phyloP scores from a whole-genome alignment of 2,888 invertebrate genomes.

The Andrena trimmerana region DNA sequence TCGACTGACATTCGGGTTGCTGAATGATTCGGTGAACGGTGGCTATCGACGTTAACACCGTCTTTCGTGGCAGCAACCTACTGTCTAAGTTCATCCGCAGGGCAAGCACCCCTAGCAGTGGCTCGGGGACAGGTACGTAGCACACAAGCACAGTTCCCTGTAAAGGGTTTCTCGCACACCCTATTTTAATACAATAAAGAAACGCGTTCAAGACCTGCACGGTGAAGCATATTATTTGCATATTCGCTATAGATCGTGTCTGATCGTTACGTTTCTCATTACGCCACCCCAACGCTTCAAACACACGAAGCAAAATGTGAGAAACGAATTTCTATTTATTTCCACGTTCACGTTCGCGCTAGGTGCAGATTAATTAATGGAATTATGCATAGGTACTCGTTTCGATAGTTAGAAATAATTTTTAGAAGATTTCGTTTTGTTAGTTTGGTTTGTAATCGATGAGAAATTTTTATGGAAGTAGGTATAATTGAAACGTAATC shows the following conservation, averaged over 20 bases:
- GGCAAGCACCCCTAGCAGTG: conserved; percentile 81
- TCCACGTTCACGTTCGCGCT: too few species aligned
- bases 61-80: conserved; percentile 65
- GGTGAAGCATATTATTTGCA: conserved; percentile 20
- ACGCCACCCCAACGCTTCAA: not conserved
- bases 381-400: too few species aligned
- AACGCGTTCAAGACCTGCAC: conserved; percentile 50
- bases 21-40: conserved; percentile 33
- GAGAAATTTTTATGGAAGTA: not conserved
- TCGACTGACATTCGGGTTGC: conserved; percentile 66
- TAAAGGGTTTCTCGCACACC: conserved; percentile 52
- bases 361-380: too few species aligned
- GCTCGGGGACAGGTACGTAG: conserved; percentile 80
- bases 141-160: conserved; percentile 58
- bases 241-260: conserved; percentile 16
- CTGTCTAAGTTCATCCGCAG: conserved; percentile 78
- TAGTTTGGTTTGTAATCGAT: too few species aligned
- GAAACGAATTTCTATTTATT: not conserved
- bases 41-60: conserved; percentile 68
- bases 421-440: not conserved
- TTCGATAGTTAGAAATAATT: not conserved
- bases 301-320: not conserved
- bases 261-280: not conserved
- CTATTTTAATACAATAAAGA: conserved; percentile 62
- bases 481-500: not conserved